Base-by-base conservation (phyloP, 2,113 vertebrate species). In the Petrocephalus microphthalmus region DNA sequence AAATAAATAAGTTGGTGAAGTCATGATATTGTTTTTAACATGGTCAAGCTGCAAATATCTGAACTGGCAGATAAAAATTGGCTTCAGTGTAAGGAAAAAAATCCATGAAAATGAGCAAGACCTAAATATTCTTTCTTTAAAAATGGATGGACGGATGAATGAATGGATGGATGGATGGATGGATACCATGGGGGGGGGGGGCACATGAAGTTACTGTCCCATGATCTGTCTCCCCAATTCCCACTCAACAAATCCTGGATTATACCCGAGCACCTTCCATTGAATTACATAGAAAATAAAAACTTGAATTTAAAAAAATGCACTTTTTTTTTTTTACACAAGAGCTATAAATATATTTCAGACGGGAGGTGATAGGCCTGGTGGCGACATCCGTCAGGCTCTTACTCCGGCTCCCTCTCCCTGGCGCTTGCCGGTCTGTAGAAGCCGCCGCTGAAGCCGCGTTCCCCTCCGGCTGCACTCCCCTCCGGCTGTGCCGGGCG, bases 311-410 rank as follows among this genome's bases (percentile, higher is more conserved):
- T 85, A 3, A 0, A 37, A 29, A 25, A 85, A 54, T 85, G 17
- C 52, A 54, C 6, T 25, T 51, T 53, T 13, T 15, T 11, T 85
- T 85, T 85, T 25, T 33, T 52, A 84, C n/a, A 84, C 53, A 84
- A 29, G 19, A 85, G 52, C 29, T 85, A 85, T 56, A 85, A 85
- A 85, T 85, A 85, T 54, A 20, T 53, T 54, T 54, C 25, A 54
- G 17, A 54, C 2, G 5, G 5, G 1, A 19, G 22, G 29, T 54
- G 84, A 37, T 29, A 25, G 15, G 15, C 11, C 0, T n/a, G 15
- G 2, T 33, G 49, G 19, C 29, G 84, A 85, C 84, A 85, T n/a
- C 52, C 84, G 29, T 85, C n/a, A 54, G 52, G 25, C 22, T 42
- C 29, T 56, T 56, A 54, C 17, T 85, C 5, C 22, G 0, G 7